Percentiles rank a stretch among this genome's conserved stretches.
Evolutionary conservation across 2,888 invertebrate genomes (phyloP).

Genomic region (Bruchidius siliquastri): DNA sequence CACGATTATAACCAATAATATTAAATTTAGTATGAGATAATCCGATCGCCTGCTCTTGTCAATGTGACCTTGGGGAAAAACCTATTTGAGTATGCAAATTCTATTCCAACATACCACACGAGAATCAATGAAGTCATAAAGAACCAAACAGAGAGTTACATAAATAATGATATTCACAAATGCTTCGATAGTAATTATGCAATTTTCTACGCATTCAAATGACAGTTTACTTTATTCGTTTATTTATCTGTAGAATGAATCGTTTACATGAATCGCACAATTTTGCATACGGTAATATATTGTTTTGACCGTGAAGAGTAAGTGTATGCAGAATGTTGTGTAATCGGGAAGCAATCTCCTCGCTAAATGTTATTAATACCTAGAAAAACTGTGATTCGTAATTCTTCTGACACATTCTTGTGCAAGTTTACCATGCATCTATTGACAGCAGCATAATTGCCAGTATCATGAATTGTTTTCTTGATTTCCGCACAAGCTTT

Average conservation of each 20-base stretch:
- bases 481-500: too few species aligned
- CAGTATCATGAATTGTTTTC: too few species aligned
- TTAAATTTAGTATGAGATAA: too few species aligned
- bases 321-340: not conserved
- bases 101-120: not conserved
- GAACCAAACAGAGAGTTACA: not conserved
- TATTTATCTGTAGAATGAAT: not conserved
- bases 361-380: not conserved
- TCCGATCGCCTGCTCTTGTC: not conserved
- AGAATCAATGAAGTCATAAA: not conserved
- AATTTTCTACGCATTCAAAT: not conserved
- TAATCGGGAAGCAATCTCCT: not conserved
- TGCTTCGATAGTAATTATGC: not conserved
- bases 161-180: not conserved
- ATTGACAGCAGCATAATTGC: too few species aligned
- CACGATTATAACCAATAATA: too few species aligned
- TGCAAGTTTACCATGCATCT: too few species aligned
- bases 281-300: not conserved
- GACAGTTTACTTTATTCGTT: not conserved
- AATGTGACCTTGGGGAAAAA: not conserved
- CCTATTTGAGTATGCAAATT: not conserved
- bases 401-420: not conserved
- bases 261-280: not conserved
- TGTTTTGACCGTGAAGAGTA: not conserved
- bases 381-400: not conserved